Percentiles rank a stretch among this genome's conserved stretches.
Conservation (phyloP, 2,888 invertebrate species). For the Drosophila engyochracea region DNA sequence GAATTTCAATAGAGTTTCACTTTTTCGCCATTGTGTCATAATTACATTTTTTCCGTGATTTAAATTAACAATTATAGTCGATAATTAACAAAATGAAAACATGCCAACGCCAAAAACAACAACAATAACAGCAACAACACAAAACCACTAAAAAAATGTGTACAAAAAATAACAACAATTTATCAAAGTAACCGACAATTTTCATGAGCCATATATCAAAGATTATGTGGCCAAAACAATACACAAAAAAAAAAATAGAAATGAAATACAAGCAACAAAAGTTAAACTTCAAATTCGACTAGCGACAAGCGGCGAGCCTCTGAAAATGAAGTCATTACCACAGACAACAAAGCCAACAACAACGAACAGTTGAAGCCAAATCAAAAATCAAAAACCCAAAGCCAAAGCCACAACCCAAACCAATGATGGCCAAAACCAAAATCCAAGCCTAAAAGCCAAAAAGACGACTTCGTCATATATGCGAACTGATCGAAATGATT, state of each 20-base stretch:
- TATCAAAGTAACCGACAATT: slow-evolving; percentile 57
- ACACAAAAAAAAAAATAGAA: not conserved
- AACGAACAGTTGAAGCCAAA: slow-evolving; percentile 5
- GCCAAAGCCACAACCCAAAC: not conserved
- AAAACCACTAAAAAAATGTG: slow-evolving; percentile 5
- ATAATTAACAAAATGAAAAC: slow-evolving; percentile 72
- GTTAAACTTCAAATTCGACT: slow-evolving; percentile 35
- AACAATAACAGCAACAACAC: not conserved
- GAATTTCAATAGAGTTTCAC: slow-evolving; percentile 67
- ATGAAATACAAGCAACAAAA: not conserved
- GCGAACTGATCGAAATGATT: slow-evolving; percentile 53
- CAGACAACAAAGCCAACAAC: slow-evolving; percentile 53
- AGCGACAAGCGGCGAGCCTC: slow-evolving; percentile 12
- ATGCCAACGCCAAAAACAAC: slow-evolving; percentile 28
- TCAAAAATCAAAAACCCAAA: not conserved
- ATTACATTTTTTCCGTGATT: slow-evolving; percentile 44
- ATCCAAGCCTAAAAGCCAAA: slow-evolving; percentile 10
- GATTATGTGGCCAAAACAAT: slow-evolving; percentile 41
- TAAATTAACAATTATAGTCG: slow-evolving; percentile 73
- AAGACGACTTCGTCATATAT: slow-evolving; percentile 47
- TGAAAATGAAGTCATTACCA: slow-evolving; percentile 72
- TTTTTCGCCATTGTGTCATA: slow-evolving; percentile 58
- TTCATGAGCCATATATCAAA: slow-evolving; percentile 51
- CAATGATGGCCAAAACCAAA: slow-evolving; percentile 5
- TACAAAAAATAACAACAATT: slow-evolving; percentile 50